Conservation (phyloP, 2,888 invertebrate species). For the Oscheius sp. region DNA sequence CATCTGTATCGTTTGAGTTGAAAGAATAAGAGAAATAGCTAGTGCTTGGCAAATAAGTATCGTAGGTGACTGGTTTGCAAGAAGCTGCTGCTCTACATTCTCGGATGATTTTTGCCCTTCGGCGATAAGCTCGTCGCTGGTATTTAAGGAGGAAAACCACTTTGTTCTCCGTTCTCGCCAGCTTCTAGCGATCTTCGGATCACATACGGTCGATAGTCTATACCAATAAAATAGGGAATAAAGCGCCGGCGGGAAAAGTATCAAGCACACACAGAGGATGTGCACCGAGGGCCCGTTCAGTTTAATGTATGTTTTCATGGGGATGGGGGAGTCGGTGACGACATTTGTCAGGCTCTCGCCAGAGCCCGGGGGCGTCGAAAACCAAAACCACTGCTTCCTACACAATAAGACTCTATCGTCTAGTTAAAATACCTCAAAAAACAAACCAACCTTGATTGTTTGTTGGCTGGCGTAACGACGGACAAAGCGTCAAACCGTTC, state of each 20-base stretch:
- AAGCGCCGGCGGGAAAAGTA: not conserved
- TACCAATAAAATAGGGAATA: not conserved
- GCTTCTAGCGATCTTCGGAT: constrained; percentile 5
- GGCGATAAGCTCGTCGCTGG: constrained; percentile 24
- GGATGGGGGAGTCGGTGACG: constrained; percentile 29
- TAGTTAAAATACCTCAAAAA: not conserved
- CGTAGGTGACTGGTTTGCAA: not conserved
- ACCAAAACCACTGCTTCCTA: constrained; percentile 1
- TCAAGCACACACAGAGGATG: constrained; percentile 5
- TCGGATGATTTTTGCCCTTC: not conserved
- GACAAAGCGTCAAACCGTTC: not conserved
- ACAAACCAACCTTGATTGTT: constrained; percentile 4
- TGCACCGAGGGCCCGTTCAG: constrained; percentile 27
- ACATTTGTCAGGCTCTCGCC: constrained; percentile 30
- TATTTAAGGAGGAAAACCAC: constrained; percentile 25
- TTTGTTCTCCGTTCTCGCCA: constrained; percentile 19
- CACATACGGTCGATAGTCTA: not conserved
- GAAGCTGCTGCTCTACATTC: constrained; percentile 5
- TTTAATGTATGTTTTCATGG: constrained; percentile 33
- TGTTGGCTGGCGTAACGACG: not conserved
- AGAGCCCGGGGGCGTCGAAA: constrained; percentile 17
- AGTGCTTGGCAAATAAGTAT: constrained; percentile 3
- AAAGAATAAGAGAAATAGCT: constrained; percentile 26
- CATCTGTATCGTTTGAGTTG: constrained; percentile 16
- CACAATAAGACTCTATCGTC: not conserved